These are phyloP conservation scores for Syncerus caffer DNA, from an alignment of 2,797 vertebrate genomes.

Conservation along the genomic window DNA sequence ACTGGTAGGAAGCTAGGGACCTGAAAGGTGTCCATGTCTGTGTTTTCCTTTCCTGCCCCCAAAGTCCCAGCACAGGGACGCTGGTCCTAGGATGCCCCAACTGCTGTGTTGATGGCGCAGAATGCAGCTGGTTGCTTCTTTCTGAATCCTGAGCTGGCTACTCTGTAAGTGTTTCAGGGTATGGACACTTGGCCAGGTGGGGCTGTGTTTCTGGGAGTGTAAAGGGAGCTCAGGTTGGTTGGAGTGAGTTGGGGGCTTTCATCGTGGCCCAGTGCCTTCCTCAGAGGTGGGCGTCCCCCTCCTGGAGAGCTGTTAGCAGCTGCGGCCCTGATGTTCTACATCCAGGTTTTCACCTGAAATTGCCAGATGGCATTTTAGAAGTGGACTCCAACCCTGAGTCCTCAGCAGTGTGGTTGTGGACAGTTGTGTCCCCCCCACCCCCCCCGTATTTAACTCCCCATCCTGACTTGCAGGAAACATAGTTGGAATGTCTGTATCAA, in stretches of 20 bases:
- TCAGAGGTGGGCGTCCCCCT: slow-evolving; percentile 67
- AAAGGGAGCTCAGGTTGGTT: not conserved
- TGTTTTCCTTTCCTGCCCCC: not conserved
- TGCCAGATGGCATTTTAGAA: slow-evolving; percentile 70
- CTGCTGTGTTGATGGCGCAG: not conserved
- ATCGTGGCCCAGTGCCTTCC: slow-evolving; percentile 62
- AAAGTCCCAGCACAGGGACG: not conserved
- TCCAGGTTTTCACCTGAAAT: slow-evolving; percentile 65
- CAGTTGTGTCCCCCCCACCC: slow-evolving; percentile 37
- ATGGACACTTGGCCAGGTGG: not conserved
- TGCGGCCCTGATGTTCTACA: slow-evolving; percentile 68
- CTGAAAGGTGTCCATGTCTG: not conserved
- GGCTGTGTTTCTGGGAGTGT: not conserved
- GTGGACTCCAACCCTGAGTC: slow-evolving; percentile 63
- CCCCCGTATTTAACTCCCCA: slow-evolving; percentile 62
- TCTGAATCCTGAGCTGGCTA: not conserved
- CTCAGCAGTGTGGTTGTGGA: slow-evolving; percentile 63
- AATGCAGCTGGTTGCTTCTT: not conserved
- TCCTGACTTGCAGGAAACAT: slow-evolving; percentile 71
- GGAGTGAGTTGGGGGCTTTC: not conserved
- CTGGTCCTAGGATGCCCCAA: not conserved
- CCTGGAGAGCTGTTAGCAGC: slow-evolving; percentile 68
- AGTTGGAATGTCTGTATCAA: slow-evolving; percentile 80
- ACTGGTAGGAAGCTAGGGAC: not conserved
- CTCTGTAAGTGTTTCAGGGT: not conserved